phyloP scores from a whole-genome alignment of 2,888 invertebrate genomes.

The Drosophila tanythrix region DNA sequence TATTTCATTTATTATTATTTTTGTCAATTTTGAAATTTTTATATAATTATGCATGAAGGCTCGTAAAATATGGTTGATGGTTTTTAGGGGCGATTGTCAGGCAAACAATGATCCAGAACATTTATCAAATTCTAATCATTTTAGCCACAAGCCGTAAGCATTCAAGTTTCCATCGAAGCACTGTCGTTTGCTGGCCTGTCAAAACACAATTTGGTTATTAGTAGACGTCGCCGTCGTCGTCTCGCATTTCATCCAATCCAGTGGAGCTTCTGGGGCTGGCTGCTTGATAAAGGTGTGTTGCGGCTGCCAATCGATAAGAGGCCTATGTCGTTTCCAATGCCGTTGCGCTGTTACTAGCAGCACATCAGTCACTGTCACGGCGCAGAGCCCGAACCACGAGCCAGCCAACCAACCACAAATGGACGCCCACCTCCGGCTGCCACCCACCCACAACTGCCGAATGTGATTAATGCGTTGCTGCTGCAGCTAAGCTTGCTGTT shows the following conservation, averaged over 20 bases:
- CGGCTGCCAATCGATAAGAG: conserved; percentile 80
- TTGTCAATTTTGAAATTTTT: conserved; percentile 42
- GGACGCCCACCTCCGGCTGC: conserved; percentile 26
- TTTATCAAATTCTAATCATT: conserved; percentile 73
- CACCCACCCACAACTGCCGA: conserved; percentile 50
- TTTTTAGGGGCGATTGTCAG: conserved; percentile 42
- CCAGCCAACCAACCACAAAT: conserved; percentile 66
- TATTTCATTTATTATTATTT: conserved; percentile 20
- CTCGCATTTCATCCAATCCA: conserved; percentile 77
- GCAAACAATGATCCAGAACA: conserved; percentile 65
- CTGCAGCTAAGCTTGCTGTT: conserved; percentile 69
- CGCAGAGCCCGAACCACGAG: conserved; percentile 35
- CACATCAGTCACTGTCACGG: conserved; percentile 84
- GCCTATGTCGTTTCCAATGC: conserved; percentile 30
- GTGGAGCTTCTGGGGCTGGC: conserved; percentile 45
- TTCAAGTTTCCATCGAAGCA: conserved; percentile 30
- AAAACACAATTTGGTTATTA: conserved; percentile 79
- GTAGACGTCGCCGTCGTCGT: conserved; percentile 44
- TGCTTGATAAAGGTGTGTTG: conserved; percentile 80
- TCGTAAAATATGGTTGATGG: conserved; percentile 44
- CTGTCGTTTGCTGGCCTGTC: conserved; percentile 54
- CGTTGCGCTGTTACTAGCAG: conserved; percentile 41
- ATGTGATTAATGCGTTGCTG: conserved; percentile 83
- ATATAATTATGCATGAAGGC: conserved; percentile 49
- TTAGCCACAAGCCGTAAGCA: conserved; percentile 31